Base-by-base conservation (phyloP, 1,140 invertebrate species). In the Drosophila elegans region DNA sequence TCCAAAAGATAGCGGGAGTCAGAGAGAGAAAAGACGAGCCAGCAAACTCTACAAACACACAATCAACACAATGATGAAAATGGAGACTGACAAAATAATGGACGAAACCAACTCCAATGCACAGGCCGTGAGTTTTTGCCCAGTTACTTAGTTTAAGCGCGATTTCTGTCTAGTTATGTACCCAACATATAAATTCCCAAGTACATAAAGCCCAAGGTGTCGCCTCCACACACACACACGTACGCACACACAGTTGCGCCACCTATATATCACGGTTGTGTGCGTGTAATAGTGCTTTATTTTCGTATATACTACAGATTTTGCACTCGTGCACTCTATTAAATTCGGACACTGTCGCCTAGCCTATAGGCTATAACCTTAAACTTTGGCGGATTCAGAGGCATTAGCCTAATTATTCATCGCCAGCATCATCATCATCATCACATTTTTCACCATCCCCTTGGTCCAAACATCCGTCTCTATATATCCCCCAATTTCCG, bases 1-100 rank as follows among this genome's bases (percentile, higher is more conserved):
- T 12, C 42, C 46, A 54, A 56, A 54, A 71, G 80, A 78, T 56
- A 42, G 51, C 52, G 66, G 53, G 55, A 53, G 38, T 44, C 48
- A 48, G 49, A 55, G 42, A 56, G 60, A 61, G 45, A 39, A 61
- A 49, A 69, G 52, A 61, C 56, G 80, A 79, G 71, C 75, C 61
- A 74, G 69, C 73, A 83, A 78, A 80, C 72, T 73, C 53, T 77
- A 79, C 59, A 90, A 90, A 74, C 75, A 66, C 56, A 81, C 52
- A 76, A 84, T 73, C 57, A 91, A 80, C 74, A 91, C 78, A 85
- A 92, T 92, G 91, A 91, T 93, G 83, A 93, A 93, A 93, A 93
- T 93, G 93, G 93, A 93, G 92, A 93, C 93, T 91, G 93, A 93
- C 90, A 93, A 93, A 92, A 92, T 93, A 75, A 93, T 93, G 86